Base-by-base conservation (phyloP, 2,888 invertebrate genomes). In the Rugalucina vietnamica region DNA sequence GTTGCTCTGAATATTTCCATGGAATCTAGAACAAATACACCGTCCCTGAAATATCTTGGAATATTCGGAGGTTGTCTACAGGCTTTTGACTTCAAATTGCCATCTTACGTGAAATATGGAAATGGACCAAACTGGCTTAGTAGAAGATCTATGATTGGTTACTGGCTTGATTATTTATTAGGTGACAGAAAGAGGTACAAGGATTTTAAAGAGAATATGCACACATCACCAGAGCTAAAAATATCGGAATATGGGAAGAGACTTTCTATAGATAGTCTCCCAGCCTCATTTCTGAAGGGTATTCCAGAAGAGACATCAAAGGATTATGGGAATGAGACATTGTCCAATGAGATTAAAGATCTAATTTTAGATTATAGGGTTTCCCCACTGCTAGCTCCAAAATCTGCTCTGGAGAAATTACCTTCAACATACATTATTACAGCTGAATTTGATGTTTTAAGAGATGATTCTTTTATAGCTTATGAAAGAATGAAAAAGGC, bases 51-150 rank as follows among this genome's bases (percentile, higher is more conserved):
- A 34, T 57, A 75, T 10, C 86, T 93, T 86, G 89, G 94, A 32
- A 83, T 95, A 36, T 90, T 94, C 79, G 94, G 94, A 86, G 94
- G 94, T 10, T 93, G 93, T 5, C 90, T 93, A 14, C 93, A 94
- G 76, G 90, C 92, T n/a, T 89, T 94, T 79, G 92, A 93, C 75
- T 93, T 94, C 84, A 90, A 91, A 76, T 88, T 91, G 27, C 87
- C 90, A 12, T 86, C 89, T 8, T 85, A 85, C 60, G 76, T 80
- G 18, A 60, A 57, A 36, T 76, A 79, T 49, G 72, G 70, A 0
- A 57, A 32, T 5, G 29, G 32, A 69, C 72, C 74, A 36, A 37
- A 32, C n/a, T 49, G 50, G 18, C 76, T 88, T 0, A 57, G 70
- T 43, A 79, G 57, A 60, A 32, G 70, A 29, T 24, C 50, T 8